A percentile compares a stretch with the other conserved stretches of the same genome.
These are phyloP conservation scores for Siniperca obscura DNA, from an alignment of 2,797 vertebrate species.

Conservation along the genomic window DNA sequence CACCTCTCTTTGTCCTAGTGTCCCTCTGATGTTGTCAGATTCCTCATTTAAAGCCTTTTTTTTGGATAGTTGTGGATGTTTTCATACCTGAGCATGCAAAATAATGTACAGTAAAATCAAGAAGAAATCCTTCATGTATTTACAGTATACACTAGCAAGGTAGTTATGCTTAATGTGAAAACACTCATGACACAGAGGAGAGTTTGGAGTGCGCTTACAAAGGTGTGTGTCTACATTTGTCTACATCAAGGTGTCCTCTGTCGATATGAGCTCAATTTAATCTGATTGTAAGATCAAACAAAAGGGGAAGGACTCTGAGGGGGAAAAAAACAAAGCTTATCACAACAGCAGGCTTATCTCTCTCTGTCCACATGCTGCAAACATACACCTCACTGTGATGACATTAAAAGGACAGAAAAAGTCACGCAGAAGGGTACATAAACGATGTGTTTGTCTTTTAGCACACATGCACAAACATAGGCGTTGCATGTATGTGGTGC, in stretches of 20 bases:
- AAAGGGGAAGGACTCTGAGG: background rate
- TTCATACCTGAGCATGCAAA: conserved; percentile 80
- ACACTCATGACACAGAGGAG: background rate
- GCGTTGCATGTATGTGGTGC: background rate
- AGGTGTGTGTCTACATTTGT: background rate
- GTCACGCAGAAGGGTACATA: conserved; percentile 17
- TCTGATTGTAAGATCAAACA: conserved; percentile 57
- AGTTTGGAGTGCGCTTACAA: background rate
- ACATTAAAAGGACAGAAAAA: conserved; percentile 49
- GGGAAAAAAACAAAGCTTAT: conserved; percentile 42
- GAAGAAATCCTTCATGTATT: background rate
- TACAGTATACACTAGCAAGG: background rate
- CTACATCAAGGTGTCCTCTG: conserved; percentile 60
- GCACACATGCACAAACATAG: background rate
- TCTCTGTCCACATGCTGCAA: conserved; percentile 32
- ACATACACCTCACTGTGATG: conserved; percentile 5
- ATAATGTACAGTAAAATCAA: background rate
- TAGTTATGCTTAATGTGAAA: background rate
- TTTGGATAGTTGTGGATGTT: conserved; percentile 74
- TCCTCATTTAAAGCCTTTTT: background rate
- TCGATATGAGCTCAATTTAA: conserved; percentile 25
- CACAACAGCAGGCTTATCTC: conserved; percentile 48
- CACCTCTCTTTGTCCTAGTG: background rate
- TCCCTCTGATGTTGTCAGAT: background rate
- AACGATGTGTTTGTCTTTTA: background rate